Evolutionary conservation across 2,797 vertebrate species (phyloP), one percentile per base, ranked within the genome.

Genomic region (Gymnothorax javanicus): DNA sequence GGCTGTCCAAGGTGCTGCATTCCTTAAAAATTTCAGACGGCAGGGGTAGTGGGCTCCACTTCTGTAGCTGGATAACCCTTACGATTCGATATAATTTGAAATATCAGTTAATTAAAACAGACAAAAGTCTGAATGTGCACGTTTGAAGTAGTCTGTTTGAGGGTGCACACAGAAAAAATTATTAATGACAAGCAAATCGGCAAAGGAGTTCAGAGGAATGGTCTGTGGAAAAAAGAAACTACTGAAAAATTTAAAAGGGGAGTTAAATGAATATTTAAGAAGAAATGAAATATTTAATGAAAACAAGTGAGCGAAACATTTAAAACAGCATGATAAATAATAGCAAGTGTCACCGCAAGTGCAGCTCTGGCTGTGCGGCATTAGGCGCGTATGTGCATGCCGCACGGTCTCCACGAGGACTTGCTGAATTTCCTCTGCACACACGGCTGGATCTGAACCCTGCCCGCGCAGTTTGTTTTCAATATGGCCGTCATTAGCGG

Each of bases 261-360:
- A 95, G 94, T 95, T 95, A 94, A 96, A 96, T 96, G 91, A 96
- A 96, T 96, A 96, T 96, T 96, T 96, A 95, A 96, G 93, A 89
- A 90, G 92, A 91, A 91, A 95, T 96, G 92, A 96, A 96, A 96
- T 96, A 96, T 96, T 96, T 93, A 96, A 95, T 91, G 92, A 95
- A 95, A 96, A 96, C 94, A 96, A 96, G 95, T 95, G 95, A 95
- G 94, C 92, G 94, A 95, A 96, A 95, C 95, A 95, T 96, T 96
- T 96, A 95, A 95, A 95, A 94, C 92, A 75, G 94, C 92, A 91
- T 93, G 91, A 95, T 94, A 95, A 95, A 96, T 95, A 95, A 91
- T 92, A 93, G 92, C 84, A 88, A 89, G 90, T 93, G 92, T 89
- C 91, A 91, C 92, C 91, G 92, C 85, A 94, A 93, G 90, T 82